Conservation (phyloP, 1,140 invertebrate species). For the Olivierus martensii region DNA sequence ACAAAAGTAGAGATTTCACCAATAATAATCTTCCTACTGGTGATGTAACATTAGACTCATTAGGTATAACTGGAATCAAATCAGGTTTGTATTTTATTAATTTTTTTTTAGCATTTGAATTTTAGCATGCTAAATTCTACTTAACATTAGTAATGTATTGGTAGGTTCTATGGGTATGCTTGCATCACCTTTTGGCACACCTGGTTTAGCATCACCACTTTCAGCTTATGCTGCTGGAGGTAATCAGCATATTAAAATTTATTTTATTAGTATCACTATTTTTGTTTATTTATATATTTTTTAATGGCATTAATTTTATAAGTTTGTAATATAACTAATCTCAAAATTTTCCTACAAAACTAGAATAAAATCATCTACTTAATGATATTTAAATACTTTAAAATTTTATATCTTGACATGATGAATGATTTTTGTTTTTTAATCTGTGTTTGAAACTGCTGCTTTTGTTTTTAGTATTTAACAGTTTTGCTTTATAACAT, state of each 20-base stretch:
- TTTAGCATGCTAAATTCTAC: background rate
- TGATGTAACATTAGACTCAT: slow-evolving; percentile 49
- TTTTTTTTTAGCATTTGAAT: background rate
- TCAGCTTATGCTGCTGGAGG: slow-evolving; percentile 38
- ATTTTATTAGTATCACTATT: no score
- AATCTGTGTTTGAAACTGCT: no score
- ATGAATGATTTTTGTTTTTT: no score
- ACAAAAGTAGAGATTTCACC: slow-evolving; percentile 97
- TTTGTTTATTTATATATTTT: no score
- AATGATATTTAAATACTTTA: no score
- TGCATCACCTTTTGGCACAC: slow-evolving; percentile 62
- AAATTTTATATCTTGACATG: no score
- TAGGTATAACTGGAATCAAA: slow-evolving; percentile 17
- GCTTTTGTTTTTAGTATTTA: no score
- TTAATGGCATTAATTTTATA: no score
- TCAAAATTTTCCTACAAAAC: no score
- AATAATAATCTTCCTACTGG: slow-evolving; percentile 93
- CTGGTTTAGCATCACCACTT: slow-evolving; percentile 49
- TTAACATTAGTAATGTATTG: slow-evolving; percentile 13
- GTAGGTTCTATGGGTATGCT: slow-evolving; percentile 62
- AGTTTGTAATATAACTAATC: no score
- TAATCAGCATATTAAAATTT: background rate
- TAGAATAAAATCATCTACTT: no score
- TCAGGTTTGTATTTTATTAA: background rate
- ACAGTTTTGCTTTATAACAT: no score